A percentile compares a stretch with the other conserved stretches of the same genome.
phyloP scores from a whole-genome alignment of 2,113 vertebrate species.

The Mobula birostris region DNA sequence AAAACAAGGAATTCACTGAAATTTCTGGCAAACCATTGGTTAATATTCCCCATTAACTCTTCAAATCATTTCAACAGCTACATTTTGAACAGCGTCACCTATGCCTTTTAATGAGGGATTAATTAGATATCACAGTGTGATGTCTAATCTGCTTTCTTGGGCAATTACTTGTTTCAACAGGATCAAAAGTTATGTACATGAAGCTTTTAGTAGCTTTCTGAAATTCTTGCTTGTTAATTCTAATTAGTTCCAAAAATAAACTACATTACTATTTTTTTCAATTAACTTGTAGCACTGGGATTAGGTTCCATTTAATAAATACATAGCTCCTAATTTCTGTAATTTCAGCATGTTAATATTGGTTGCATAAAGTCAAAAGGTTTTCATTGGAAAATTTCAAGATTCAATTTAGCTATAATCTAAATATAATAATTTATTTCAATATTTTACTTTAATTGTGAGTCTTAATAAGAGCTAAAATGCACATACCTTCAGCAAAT shows the following conservation, averaged over 20 bases:
- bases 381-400: neutral
- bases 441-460: neutral
- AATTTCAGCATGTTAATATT: neutral
- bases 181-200: neutral
- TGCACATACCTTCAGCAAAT: neutral
- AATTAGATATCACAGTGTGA: neutral
- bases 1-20: neutral
- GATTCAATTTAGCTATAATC: neutral
- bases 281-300: neutral
- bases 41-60: neutral
- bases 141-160: neutral
- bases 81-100: neutral
- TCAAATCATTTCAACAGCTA: neutral
- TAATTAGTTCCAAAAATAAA: neutral
- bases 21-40: neutral
- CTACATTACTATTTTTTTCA: neutral
- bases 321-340: neutral
- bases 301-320: neutral
- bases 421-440: conserved; percentile 2
- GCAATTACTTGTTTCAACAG: neutral
- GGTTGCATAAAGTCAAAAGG: neutral
- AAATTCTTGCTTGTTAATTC: neutral
- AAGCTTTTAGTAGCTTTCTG: neutral
- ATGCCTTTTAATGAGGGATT: neutral
- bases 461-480: too few relatives aligned